These are phyloP conservation scores for Antigone vipio DNA, from an alignment of 2,113 vertebrate species.

Conservation along the genomic window DNA sequence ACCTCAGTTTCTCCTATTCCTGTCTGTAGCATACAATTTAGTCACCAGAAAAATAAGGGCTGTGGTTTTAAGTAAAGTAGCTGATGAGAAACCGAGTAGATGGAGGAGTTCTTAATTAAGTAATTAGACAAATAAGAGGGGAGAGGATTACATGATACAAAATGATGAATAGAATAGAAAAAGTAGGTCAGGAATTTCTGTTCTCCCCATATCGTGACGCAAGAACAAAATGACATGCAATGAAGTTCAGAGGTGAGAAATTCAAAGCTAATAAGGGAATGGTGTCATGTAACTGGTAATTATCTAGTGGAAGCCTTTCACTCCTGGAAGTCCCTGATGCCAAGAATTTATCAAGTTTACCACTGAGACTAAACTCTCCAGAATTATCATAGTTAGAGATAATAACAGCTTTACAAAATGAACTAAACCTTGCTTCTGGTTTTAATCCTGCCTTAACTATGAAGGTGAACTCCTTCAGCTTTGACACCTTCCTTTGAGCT, in stretches of 20 bases:
- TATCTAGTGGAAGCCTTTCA: background rate
- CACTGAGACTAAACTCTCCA: background rate
- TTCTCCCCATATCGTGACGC: background rate
- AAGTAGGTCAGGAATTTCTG: conserved; percentile 50
- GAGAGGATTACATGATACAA: conserved; percentile 18
- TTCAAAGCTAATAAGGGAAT: conserved; percentile 19
- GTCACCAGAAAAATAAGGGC: background rate
- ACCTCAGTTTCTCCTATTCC: background rate
- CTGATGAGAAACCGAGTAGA: conserved; percentile 33
- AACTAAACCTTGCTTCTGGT: background rate
- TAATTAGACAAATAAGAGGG: conserved; percentile 53
- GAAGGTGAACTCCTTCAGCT: background rate
- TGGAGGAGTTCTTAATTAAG: conserved; percentile 45
- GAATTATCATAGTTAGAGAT: background rate
- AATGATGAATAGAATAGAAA: conserved; percentile 5
- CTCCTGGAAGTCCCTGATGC: conserved; percentile 2
- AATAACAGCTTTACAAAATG: background rate
- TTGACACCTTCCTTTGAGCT: background rate
- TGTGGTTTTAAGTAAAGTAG: conserved; percentile 30
- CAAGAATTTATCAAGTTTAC: conserved; percentile 26
- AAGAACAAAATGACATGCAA: conserved; percentile 21
- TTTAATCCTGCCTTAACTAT: background rate
- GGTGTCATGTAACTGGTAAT: background rate
- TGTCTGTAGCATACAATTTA: background rate
- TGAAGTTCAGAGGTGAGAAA: conserved; percentile 50